phyloP scores from a whole-genome alignment of 2,113 vertebrate genomes.

The Motacilla tschutschensis region DNA sequence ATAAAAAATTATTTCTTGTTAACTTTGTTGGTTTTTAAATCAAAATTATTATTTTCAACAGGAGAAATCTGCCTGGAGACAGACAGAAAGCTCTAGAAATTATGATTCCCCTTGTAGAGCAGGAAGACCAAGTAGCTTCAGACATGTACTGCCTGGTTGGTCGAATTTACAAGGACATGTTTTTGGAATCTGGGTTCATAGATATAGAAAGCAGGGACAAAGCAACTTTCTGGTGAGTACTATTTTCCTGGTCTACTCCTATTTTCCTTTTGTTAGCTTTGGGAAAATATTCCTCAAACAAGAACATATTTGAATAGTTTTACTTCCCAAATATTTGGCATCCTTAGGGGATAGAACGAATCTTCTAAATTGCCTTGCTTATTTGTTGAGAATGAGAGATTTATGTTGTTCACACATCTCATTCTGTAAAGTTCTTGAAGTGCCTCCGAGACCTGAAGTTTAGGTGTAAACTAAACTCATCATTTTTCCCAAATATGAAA shows the following conservation, averaged over 20 bases:
- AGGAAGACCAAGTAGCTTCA: slow-evolving; percentile 90
- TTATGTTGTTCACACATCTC: not conserved
- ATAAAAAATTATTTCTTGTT: not conserved
- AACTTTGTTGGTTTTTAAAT: not conserved
- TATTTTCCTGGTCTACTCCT: not conserved
- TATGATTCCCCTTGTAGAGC: slow-evolving; percentile 91
- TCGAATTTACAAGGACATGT: slow-evolving; percentile 95
- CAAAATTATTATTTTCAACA: slow-evolving; percentile 35
- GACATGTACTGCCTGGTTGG: slow-evolving; percentile 97
- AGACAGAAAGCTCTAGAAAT: slow-evolving; percentile 91
- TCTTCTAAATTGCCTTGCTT: not conserved
- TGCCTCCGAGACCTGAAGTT: not conserved
- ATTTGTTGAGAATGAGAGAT: not conserved
- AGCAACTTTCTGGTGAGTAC: slow-evolving; percentile 85
- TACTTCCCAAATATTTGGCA: not conserved
- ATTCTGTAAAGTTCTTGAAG: not conserved
- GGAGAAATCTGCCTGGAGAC: slow-evolving; percentile 90
- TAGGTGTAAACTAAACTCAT: not conserved
- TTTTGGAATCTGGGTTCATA: slow-evolving; percentile 91
- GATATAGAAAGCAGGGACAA: slow-evolving; percentile 89
- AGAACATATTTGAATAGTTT: not conserved
- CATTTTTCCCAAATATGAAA: not conserved
- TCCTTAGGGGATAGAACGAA: not conserved
- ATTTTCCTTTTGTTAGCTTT: not conserved
- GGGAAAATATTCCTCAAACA: not conserved